Conservation (phyloP, 2,888 invertebrate species). For the Sinhomidia bicolor region DNA sequence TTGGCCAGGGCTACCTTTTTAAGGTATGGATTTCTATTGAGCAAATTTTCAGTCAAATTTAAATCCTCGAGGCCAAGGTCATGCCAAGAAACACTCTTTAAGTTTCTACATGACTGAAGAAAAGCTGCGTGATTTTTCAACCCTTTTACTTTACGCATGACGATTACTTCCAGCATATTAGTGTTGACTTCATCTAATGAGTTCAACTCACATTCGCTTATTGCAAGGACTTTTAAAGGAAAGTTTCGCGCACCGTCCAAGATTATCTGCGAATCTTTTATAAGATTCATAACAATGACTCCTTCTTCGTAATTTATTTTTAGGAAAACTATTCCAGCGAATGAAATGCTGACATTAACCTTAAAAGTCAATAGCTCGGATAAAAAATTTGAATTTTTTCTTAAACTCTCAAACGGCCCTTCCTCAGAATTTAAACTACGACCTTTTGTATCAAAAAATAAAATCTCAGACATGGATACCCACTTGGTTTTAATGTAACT, state of each 20-base stretch:
- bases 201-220: conserved; percentile 37
- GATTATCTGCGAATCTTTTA: conserved; percentile 21
- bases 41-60: not conserved
- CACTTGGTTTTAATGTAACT: not conserved
- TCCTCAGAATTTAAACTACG: not conserved
- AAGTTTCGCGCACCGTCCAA: conserved; percentile 15
- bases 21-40: not conserved
- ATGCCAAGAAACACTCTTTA: conserved; percentile 1
- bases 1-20: conserved; percentile 32
- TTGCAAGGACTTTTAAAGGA: conserved; percentile 9
- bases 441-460: conserved; percentile 5
- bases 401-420: not conserved
- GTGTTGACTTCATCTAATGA: not conserved
- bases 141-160: conserved; percentile 39
- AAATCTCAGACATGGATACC: not conserved
- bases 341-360: conserved; percentile 17
- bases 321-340: not conserved
- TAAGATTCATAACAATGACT: not conserved
- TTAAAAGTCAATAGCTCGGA: not conserved
- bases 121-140: conserved; percentile 13
- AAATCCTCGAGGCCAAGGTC: conserved; percentile 15
- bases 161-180: not conserved
- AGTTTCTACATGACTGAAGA: not conserved
- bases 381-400: not conserved
- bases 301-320: conserved; percentile 36